Evolutionary conservation across 1,140 invertebrate genomes (phyloP), one percentile per base, ranked within the genome.

Genomic region (Ericerus pela): DNA sequence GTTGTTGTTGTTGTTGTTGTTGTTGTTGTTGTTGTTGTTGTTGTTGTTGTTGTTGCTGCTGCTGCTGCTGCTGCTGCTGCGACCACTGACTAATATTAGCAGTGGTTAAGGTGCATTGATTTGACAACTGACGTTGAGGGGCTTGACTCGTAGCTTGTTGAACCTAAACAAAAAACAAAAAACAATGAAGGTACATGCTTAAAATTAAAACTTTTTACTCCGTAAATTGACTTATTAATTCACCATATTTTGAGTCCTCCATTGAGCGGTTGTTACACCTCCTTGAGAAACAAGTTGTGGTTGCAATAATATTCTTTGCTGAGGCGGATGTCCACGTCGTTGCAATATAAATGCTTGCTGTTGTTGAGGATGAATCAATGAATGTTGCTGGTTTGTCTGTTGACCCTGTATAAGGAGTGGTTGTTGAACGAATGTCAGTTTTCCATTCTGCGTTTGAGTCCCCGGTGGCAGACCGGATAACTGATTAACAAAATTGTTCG

Each of bases 21-120:
- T 60, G 56, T 24, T 60, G 61, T 27, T 53, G 57, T n/a, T 41
- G 16, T 30, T 58, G 60, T 53, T 59, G 60, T 57, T 55, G 62
- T 53, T 60, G 60, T 54, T 54, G 62, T 57, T 62, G 62, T 60
- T 58, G 61, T 12, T 58, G 58, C 51, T 60, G 60, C 38, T 53
- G 55, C 33, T 28, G 61, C 53, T 61, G 60, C 33, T 61, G 58
- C 14, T 51, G 58, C 16, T 38, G n/a, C 38, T 60, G 59, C 53
- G 24, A 47, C 37, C 58, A 57, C 12, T 38, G 36, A 38, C 14
- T 38, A 38, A 38, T 18, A n/a, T 38, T 38, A 10, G 41, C 20
- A 2, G 37, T 8, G 12, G 41, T 3, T 22, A 47, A 47, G 4
- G 41, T 47, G 20, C 22, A 47, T 24, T 47, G 41, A 47, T 47